These are phyloP conservation scores for Gobiocypris rarus DNA, from an alignment of 2,113 vertebrate genomes.

Conservation along the genomic window DNA sequence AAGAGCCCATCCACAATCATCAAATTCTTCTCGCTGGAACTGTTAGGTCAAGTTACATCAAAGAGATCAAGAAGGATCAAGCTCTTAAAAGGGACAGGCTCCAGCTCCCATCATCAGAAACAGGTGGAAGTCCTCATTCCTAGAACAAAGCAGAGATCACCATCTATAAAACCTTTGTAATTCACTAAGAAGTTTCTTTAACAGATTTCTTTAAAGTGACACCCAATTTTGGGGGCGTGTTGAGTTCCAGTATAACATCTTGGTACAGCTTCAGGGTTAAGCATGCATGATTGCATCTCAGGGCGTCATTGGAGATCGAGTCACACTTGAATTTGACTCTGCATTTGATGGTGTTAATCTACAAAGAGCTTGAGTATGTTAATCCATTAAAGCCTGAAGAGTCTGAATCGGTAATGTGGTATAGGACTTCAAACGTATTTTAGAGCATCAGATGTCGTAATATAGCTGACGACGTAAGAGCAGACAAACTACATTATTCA, in stretches of 20 bases:
- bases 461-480: neutral
- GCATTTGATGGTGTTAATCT: constrained; percentile 59
- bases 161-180: constrained; percentile 74
- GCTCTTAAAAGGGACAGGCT: constrained; percentile 84
- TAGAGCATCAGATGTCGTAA: neutral
- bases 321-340: constrained; percentile 57
- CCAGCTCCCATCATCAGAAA: constrained; percentile 85
- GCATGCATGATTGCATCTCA: neutral
- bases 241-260: neutral
- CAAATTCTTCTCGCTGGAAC: constrained; percentile 82
- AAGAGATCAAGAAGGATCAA: constrained; percentile 81
- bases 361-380: constrained; percentile 62
- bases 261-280: neutral
- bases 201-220: constrained; percentile 64
- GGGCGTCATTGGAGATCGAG: constrained; percentile 49
- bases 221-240: constrained; percentile 40
- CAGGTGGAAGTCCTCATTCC: constrained; percentile 83
- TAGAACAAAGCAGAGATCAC: constrained; percentile 78
- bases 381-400: constrained; percentile 43
- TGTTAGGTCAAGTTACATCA: constrained; percentile 84
- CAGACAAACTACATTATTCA: neutral
- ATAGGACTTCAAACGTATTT: neutral
- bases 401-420: neutral
- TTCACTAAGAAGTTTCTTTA: constrained; percentile 29
- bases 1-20: constrained; percentile 73